Base-by-base conservation (phyloP, 1,140 invertebrate genomes). In the Leptestheria dahalacensis region DNA sequence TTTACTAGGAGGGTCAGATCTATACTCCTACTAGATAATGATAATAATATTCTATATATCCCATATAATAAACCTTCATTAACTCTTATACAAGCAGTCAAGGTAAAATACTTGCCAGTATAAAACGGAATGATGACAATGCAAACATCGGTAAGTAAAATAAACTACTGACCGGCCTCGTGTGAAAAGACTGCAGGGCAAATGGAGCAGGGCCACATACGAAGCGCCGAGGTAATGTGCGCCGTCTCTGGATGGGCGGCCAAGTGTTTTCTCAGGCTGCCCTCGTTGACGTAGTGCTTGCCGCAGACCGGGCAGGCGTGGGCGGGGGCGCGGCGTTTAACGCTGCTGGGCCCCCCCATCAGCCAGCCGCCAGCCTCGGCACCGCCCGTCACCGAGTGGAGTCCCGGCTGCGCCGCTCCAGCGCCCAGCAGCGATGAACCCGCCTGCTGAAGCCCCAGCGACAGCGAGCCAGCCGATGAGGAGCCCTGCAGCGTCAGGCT, bases 201-300 rank as follows among this genome's bases (percentile, higher is more conserved):
- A 46, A 93, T 88, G 62, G 86, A 90, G 73, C 90, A 93, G 15
- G 90, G 88, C 88, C 88, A 91, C 88, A 92, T 92, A 68, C 88
- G 78, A 53, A 92, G 78, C 62, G 85, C 85, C 66, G 82, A 86
- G 65, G 86, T 85, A 49, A 91, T 79, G 71, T 91, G 88, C 63
- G 82, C 82, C 49, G 88, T 90, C 77, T 92, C 89, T 18, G 89
- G 88, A 75, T 94, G 90, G 68, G 87, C 90, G 58, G 88, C 86
- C 65, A 93, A 78, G 73, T 94, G 91, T 73, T 93, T 93, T 66
- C 89, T 80, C 62, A 93, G 75, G 63, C 87, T 91, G 63, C 90
- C 90, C 74, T 94, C 90, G 74, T 93, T 94, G 64, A 92, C 88
- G 74, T 93, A 94, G 72, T 91, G 88, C 73, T 92, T 93, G 60